Conservation (phyloP, 2,797 vertebrate genomes). For the Halcyon badia region DNA sequence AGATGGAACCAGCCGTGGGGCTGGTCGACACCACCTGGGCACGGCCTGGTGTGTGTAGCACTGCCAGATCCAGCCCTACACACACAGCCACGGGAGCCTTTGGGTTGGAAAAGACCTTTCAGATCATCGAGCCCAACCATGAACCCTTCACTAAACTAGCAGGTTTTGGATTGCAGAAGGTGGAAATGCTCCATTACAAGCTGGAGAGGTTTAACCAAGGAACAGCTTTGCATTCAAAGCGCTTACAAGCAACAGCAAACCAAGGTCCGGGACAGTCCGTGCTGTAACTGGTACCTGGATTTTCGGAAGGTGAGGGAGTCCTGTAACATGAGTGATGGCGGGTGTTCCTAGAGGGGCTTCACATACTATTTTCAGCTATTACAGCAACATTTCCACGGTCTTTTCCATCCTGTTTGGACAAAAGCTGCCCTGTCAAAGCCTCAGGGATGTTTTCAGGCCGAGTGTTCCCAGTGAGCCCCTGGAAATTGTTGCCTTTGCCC, state of each 20-base stretch:
- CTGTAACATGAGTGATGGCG: fast-evolving
- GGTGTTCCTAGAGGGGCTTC: background rate
- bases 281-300: background rate
- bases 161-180: background rate
- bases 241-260: background rate
- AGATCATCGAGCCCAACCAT: no score
- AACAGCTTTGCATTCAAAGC: background rate
- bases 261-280: fast-evolving
- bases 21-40: no score
- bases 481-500: fast-evolving
- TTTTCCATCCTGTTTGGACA: background rate
- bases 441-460: no score
- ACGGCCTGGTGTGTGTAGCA: no score
- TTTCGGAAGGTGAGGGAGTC: background rate
- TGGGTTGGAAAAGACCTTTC: no score
- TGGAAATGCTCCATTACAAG: background rate
- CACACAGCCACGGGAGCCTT: no score
- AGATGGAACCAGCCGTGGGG: no score
- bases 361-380: background rate
- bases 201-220: background rate
- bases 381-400: background rate
- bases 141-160: background rate
- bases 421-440: background rate
- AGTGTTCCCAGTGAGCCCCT: fast-evolving
- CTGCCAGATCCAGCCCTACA: no score